Conservation (phyloP, 2,888 invertebrate genomes). For the Ornithoptera priamus region DNA sequence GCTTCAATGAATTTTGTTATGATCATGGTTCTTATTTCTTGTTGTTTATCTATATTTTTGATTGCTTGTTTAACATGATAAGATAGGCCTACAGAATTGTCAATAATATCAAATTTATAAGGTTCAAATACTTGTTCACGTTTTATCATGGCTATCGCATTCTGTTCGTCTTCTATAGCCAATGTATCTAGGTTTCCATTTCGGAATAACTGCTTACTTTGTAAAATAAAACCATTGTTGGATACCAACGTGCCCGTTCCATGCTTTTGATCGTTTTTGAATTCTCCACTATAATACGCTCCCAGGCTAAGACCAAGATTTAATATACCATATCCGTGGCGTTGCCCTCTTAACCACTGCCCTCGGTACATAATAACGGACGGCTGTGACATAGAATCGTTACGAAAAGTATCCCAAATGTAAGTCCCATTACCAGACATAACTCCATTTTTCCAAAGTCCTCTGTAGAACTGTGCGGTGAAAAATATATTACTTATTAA, state of each 20-base stretch:
- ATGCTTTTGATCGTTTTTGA: constrained; percentile 78
- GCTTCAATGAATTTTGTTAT: constrained; percentile 56
- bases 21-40: constrained; percentile 48
- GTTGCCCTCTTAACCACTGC: constrained; percentile 75
- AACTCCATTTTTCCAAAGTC: constrained; percentile 78
- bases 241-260: constrained; percentile 78
- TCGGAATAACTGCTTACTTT: constrained; percentile 71
- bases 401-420: constrained; percentile 77
- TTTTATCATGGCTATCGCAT: constrained; percentile 31
- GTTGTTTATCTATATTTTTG: constrained; percentile 56
- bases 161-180: constrained; percentile 38
- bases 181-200: constrained; percentile 69
- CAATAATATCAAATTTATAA: constrained; percentile 53
- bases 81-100: constrained; percentile 63
- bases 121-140: constrained; percentile 41
- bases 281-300: constrained; percentile 77
- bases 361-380: constrained; percentile 76
- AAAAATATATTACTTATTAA: not conserved
- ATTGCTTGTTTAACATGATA: constrained; percentile 69
- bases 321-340: constrained; percentile 72
- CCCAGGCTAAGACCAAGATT: constrained; percentile 77
- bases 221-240: constrained; percentile 76
- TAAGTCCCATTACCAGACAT: constrained; percentile 82
- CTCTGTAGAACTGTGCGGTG: constrained; percentile 73
- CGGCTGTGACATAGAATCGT: constrained; percentile 76